Evolutionary conservation across 2,888 invertebrate species (phyloP).

Genomic region (Melanophora roralis): DNA sequence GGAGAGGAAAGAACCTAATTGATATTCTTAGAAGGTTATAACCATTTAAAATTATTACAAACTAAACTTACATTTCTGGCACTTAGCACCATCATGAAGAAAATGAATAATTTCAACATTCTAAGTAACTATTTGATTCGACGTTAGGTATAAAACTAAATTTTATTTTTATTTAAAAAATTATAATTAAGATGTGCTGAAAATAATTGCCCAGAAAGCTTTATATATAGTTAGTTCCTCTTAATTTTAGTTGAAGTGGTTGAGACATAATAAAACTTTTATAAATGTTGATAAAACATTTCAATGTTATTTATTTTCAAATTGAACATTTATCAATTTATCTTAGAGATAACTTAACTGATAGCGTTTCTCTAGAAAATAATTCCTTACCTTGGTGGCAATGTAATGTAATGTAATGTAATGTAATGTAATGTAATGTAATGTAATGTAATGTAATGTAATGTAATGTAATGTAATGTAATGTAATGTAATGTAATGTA

Average conservation of each 20-base stretch:
- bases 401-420: too few species aligned
- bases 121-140: constrained; percentile 16
- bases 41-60: background rate
- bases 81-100: background rate
- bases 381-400: too few species aligned
- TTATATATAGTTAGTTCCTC: background rate
- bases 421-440: too few species aligned
- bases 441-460: too few species aligned
- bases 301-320: constrained; percentile 10
- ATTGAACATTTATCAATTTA: too few species aligned
- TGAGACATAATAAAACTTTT: background rate
- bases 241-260: background rate
- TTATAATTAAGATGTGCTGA: background rate
- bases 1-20: constrained; percentile 20
- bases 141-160: constrained; percentile 16
- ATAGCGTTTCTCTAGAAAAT: too few species aligned
- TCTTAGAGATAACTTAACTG: too few species aligned
- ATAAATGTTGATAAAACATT: constrained; percentile 34
- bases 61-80: constrained; percentile 32
- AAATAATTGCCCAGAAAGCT: background rate
- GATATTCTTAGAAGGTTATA: too few species aligned
- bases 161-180: background rate
- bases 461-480: too few species aligned
- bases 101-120: constrained; percentile 34
- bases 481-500: too few species aligned